Evolutionary conservation across 2,888 invertebrate species (phyloP).

Genomic region (Seira sanloemensis): DNA sequence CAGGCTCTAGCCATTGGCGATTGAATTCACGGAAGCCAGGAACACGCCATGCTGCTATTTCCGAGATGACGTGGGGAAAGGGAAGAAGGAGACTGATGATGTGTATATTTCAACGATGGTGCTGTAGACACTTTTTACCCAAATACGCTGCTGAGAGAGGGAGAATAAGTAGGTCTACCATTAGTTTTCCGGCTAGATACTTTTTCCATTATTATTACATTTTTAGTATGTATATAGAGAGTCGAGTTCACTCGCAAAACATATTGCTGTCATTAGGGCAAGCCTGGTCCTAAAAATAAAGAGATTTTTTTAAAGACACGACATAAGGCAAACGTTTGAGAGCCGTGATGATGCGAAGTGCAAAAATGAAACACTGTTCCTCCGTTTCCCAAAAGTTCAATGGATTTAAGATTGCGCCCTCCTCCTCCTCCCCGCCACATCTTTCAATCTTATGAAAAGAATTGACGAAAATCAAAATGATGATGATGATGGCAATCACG

Average conservation of each 20-base stretch:
- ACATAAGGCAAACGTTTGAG: background rate
- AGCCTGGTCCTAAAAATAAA: too few relatives aligned
- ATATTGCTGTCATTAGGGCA: slow-evolving; percentile 45
- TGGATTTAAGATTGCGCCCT: background rate
- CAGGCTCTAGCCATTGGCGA: slow-evolving; percentile 38
- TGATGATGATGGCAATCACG: slow-evolving; percentile 21
- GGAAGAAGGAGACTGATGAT: background rate
- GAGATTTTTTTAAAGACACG: background rate
- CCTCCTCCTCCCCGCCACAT: too few relatives aligned
- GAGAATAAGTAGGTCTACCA: slow-evolving; percentile 14
- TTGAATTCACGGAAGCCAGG: slow-evolving; percentile 38
- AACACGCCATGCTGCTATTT: slow-evolving; percentile 5
- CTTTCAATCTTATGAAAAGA: background rate
- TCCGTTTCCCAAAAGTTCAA: background rate
- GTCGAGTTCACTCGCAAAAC: slow-evolving; percentile 24
- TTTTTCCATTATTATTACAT: background rate
- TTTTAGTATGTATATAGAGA: too few relatives aligned
- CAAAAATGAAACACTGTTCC: background rate
- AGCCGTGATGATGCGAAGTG: background rate
- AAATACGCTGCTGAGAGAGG: background rate
- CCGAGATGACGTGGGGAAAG: background rate
- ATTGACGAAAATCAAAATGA: slow-evolving; percentile 1
- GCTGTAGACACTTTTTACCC: too few relatives aligned
- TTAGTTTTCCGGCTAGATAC: background rate
- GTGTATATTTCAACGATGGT: background rate